These are phyloP conservation scores for Phania funesta DNA, from an alignment of 2,888 invertebrate species.

Conservation along the genomic window DNA sequence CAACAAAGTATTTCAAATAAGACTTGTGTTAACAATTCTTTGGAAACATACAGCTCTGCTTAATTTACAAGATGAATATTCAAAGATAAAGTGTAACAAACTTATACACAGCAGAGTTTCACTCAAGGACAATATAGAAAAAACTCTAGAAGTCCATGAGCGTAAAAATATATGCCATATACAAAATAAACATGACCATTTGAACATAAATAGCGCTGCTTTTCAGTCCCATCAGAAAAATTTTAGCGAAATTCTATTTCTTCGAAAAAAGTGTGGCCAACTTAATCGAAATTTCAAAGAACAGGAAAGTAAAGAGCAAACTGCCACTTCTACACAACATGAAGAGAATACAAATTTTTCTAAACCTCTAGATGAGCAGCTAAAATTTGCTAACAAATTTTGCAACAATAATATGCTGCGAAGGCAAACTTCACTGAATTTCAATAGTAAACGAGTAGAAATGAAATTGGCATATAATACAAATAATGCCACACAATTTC, in stretches of 20 bases:
- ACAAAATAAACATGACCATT: background rate
- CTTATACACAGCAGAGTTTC: background rate
- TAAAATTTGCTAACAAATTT: background rate
- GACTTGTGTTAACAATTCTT: background rate
- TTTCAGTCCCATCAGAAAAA: background rate
- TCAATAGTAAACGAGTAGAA: background rate
- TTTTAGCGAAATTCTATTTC: background rate
- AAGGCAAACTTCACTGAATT: background rate
- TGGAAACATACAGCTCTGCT: background rate
- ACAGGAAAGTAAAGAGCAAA: background rate
- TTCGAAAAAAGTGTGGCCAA: background rate
- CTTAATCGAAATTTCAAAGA: background rate
- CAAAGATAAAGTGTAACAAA: background rate
- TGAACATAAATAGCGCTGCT: background rate
- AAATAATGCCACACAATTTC: conserved; percentile 15
- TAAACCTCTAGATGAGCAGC: background rate
- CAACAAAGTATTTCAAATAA: fast-evolving
- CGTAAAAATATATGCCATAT: no score
- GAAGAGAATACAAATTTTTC: background rate
- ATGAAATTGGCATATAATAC: conserved; percentile 18
- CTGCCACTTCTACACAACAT: background rate
- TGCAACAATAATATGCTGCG: background rate
- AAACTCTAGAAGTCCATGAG: no score
- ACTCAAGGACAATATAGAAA: background rate
- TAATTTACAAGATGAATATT: background rate